phyloP scores from a whole-genome alignment of 1,140 invertebrate species.

The Wasmannia auropunctata region DNA sequence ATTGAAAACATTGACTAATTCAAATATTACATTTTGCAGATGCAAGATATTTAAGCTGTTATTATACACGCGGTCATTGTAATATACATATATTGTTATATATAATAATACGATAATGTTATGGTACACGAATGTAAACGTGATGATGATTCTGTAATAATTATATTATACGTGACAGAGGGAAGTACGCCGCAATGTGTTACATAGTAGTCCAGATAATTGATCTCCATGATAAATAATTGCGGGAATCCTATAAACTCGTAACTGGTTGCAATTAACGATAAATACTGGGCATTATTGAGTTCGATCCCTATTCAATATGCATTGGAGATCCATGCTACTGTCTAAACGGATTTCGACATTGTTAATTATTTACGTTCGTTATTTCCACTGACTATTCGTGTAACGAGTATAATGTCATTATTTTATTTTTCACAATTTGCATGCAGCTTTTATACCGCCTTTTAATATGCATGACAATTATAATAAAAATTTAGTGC shows the following conservation, averaged over 20 bases:
- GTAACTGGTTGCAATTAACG: conserved; percentile 18
- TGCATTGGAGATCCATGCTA: conserved; percentile 37
- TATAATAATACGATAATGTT: not conserved
- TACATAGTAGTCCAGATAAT: not conserved
- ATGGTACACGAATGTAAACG: not conserved
- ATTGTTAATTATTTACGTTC: conserved; percentile 37
- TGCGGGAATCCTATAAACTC: conserved; percentile 21
- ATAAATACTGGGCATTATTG: conserved; percentile 47
- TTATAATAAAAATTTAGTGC: not conserved
- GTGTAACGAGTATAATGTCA: not conserved
- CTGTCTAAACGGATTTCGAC: conserved; percentile 12
- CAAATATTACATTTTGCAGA: not conserved
- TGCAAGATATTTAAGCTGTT: not conserved
- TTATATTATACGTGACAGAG: conserved; percentile 5
- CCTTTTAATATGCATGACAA: not conserved
- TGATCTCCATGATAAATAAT: conserved; percentile 45
- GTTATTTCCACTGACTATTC: conserved; percentile 6
- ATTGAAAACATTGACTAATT: not conserved
- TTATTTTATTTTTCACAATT: not conserved
- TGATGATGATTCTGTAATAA: conserved; percentile 6
- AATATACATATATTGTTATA: not conserved
- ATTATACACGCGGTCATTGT: not conserved
- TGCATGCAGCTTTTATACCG: not conserved
- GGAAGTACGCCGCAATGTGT: not conserved
- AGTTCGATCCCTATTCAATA: conserved; percentile 44